Conservation (phyloP, 2,888 invertebrate species). For the Drosophila nigritarsus region DNA sequence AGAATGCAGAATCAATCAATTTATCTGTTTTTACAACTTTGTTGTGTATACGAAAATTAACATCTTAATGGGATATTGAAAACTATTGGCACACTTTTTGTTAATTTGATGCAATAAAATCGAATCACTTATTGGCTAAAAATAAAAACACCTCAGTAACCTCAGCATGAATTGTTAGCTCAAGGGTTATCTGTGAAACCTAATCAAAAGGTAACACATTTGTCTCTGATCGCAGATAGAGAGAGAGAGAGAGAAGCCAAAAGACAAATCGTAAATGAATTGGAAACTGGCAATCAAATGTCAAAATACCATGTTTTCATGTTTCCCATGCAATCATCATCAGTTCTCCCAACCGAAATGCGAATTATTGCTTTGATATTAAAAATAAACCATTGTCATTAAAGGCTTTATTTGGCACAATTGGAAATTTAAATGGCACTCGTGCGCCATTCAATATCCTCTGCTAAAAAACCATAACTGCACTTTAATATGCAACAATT, state of each 20-base stretch:
- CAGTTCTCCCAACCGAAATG: conserved; percentile 1
- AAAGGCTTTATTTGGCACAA: conserved; percentile 56
- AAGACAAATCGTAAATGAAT: conserved; percentile 29
- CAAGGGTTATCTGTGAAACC: neutral
- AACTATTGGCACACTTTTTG: neutral
- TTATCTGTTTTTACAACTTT: neutral
- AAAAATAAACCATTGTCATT: conserved; percentile 30
- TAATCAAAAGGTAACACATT: conserved; percentile 3
- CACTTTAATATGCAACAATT: conserved; percentile 50
- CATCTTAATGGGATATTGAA: neutral
- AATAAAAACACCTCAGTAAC: neutral
- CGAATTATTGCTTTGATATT: conserved; percentile 26
- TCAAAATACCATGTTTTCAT: conserved; percentile 29
- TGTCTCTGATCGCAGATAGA: neutral
- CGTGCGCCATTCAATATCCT: conserved; percentile 53
- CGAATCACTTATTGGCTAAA: neutral
- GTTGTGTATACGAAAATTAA: neutral
- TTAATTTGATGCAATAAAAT: neutral
- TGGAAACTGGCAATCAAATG: conserved; percentile 42
- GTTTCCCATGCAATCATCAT: conserved; percentile 54
- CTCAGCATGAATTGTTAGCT: conserved; percentile 6
- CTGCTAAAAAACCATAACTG: conserved; percentile 35
- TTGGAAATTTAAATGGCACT: conserved; percentile 44
- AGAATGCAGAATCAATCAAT: neutral
- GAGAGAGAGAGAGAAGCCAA: neutral